phyloP scores from a whole-genome alignment of 2,113 vertebrate genomes.

The Mormyrus iriodes region DNA sequence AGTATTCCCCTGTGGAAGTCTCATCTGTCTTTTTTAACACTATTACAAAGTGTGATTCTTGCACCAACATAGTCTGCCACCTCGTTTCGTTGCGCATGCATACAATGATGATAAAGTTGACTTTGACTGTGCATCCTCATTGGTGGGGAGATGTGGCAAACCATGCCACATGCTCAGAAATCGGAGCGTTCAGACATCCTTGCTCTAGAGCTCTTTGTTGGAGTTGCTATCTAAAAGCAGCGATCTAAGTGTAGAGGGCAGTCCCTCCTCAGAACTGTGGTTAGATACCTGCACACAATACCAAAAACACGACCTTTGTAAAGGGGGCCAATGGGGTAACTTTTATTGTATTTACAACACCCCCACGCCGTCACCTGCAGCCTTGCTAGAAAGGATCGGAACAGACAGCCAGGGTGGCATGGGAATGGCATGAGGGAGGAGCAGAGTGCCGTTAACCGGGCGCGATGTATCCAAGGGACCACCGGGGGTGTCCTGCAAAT shows the following conservation, averaged over 20 bases:
- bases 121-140: neutral
- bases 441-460: neutral
- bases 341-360: neutral
- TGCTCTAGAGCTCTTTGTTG: neutral
- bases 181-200: neutral
- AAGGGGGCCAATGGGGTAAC: neutral
- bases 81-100: neutral
- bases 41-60: neutral
- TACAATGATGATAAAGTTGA: neutral
- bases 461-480: neutral
- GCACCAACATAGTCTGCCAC: neutral
- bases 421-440: neutral
- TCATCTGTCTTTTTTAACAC: neutral
- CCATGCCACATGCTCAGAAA: neutral
- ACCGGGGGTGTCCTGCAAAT: neutral
- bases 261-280: neutral
- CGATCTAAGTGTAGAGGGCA: neutral
- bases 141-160: neutral
- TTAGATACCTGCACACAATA: neutral
- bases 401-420: slow-evolving; percentile 6
- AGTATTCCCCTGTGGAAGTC: neutral
- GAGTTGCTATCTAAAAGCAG: neutral
- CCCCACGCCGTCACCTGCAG: neutral
- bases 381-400: neutral
- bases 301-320: neutral